Base-by-base conservation (phyloP, 64 coral and sea anemone genomes). In the Orbicella faveolata region DNA sequence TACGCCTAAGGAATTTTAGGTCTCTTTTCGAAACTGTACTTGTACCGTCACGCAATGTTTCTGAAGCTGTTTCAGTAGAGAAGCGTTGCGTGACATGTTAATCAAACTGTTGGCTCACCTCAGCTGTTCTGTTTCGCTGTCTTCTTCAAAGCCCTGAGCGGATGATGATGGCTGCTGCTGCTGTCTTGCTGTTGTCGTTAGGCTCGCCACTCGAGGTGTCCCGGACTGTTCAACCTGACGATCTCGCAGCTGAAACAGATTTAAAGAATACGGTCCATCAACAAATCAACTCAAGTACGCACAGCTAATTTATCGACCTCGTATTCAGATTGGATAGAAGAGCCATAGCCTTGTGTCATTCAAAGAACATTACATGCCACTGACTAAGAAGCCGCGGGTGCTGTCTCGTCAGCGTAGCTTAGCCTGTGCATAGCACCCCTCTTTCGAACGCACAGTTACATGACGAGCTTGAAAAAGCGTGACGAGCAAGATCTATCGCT, bases 141-240 rank as follows among this genome's bases (percentile, higher is more conserved):
- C 19, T 70, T 84, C 81, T 84, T 44, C 81, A 70, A 68, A 37
- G 44, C 10, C 21, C 34, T 18, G 19, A 5, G 20, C 81, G 19
- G 81, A 84, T 84, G 81, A 51, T 19, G 59, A 82, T 35, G 79
- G 55, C 37, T n/a, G 15, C 11, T 63, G 80, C 18, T 39, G 61
- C 3, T 39, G 61, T 0, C 65, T 20, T 9, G 20, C 34, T 51
- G 63, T 34, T 2, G 63, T 19, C 16, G 81, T 48, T 52, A 70
- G 48, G 39, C 62, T 69, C 20, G 26, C 37, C 23, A 18, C 81
- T 69, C 35, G 81, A 69, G 81, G 35, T 51, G 21, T 16, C 4
- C 59, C 61, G 21, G 80, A 51, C 37, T 84, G 80, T 37, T 83
- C 81, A 68, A 52, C 63, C 21, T 84, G 81, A 70, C 81, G 81